These are phyloP conservation scores for Drosophila bunnanda DNA, from an alignment of 2,888 invertebrate genomes.

Conservation along the genomic window DNA sequence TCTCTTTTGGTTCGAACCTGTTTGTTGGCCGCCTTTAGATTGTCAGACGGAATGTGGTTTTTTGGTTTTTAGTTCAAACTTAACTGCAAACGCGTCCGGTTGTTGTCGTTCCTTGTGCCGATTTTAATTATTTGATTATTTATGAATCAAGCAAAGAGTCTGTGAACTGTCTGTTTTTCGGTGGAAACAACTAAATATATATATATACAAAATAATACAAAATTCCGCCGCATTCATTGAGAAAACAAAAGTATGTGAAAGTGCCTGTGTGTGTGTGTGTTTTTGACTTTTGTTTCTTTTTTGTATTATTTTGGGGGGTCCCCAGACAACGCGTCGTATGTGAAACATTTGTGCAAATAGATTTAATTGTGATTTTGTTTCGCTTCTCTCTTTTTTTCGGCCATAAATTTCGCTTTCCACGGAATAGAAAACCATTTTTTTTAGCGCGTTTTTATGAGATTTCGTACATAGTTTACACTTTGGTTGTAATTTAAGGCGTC, in stretches of 20 bases:
- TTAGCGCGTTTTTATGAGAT: conserved; percentile 43
- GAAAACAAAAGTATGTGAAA: conserved; percentile 70
- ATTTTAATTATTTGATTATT: conserved; percentile 33
- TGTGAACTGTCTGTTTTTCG: conserved; percentile 62
- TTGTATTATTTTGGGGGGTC: conserved; percentile 10
- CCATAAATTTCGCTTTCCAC: conserved; percentile 72
- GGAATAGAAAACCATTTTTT: conserved; percentile 58
- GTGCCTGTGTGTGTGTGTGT: conserved; percentile 28
- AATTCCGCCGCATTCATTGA: conserved; percentile 62
- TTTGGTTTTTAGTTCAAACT: conserved; percentile 66
- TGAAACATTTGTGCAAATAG: conserved; percentile 55
- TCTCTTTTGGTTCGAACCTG: conserved; percentile 65
- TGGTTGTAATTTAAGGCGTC: conserved; percentile 70
- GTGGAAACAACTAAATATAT: conserved; percentile 40
- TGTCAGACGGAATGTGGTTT: conserved; percentile 45
- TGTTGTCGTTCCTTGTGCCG: conserved; percentile 37
- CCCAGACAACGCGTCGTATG: conserved; percentile 62
- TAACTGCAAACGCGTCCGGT: conserved; percentile 69
- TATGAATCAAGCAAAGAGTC: conserved; percentile 38
- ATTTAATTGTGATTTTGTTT: conserved; percentile 36
- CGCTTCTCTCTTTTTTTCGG: conserved; percentile 50
- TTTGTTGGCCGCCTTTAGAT: conserved; percentile 63
- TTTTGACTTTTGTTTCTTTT: background rate
- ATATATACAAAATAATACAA: conserved; percentile 47
- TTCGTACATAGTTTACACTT: conserved; percentile 61